Base-by-base conservation (phyloP, 1,140 invertebrate genomes). In the Pachyrhynchus sulphureomaculatus region DNA sequence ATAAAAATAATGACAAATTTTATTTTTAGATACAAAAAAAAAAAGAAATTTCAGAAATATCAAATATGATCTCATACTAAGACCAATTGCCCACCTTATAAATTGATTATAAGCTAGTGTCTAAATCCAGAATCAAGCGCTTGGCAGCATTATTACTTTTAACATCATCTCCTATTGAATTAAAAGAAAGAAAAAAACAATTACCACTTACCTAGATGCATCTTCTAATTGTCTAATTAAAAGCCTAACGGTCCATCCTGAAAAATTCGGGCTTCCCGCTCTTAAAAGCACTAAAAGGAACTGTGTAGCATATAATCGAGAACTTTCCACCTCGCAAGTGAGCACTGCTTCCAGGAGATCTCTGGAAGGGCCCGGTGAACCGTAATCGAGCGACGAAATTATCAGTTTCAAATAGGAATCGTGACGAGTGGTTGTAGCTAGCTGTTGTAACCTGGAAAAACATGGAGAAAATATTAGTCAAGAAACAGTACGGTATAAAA, bases 331-430 rank as follows among this genome's bases (percentile, higher is more conserved):
- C 13, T 81, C 75, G 64, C 83, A 85, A 2, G 78, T 80, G 6
- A 91, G 72, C 1, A 90, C 87, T 60, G 87, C 84, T 21, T 84
- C 81, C 55, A 93, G 80, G 58, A 93, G 86, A 56, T 88, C 86
- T 56, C 91, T 82, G 10, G 88, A 83, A 64, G 84, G 81, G 0
- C 86, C 85, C 67, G 90, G 85, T 36, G 83, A 75, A 0, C 85
- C 84, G 71, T 96, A 98, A 77, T 96, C 92, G 49, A 98, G 78
- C 66, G 89, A 89, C 0, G 94, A 95, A 17, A 95, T 84, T 47
- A 95, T 90, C 20, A 98, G 79, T 75, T 97, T 97, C 0, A 95
- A 87, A 73, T 97, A 97, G 70, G 91, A 91, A 66, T 94, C 92
- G 73, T 95, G 91, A 68, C 89, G 89, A 0, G 91, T 91, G 9